Base-by-base conservation (phyloP, 1,140 invertebrate genomes). In the Tyrophagus putrescentiae region DNA sequence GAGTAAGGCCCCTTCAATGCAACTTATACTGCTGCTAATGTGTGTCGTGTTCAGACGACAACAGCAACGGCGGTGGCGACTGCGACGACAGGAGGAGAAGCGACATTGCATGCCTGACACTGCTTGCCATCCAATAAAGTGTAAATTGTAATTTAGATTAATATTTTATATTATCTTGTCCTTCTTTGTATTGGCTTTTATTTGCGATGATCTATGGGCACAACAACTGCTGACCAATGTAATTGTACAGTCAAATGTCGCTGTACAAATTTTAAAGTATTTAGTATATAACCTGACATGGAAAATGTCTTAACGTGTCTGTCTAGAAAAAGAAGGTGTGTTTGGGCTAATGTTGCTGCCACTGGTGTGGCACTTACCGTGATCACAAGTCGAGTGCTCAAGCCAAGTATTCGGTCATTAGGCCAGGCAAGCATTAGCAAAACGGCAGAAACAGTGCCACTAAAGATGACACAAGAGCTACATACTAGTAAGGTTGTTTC, bases 391-490 rank as follows among this genome's bases (percentile, higher is more conserved):
- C 52, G 52, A 13, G 52, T 54, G 27, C 52, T 54, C 3, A 54
- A 23, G 52, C 52, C 52, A 25, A 54, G 52, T 31, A 54, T 54
- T 1, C 52, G 52, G 27, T 54, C 52, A 9, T 54, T 13, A 9
- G 52, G 52, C 52, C 52, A 54, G n/a, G 25, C 25, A n/a, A 54
- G 27, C 52, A 54, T 54, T 3, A 54, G 52, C 13, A 54, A 31
- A 9, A 54, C 52, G 4, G 52, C 52, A 1, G 52, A 36, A 11
- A 54, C 27, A 11, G 52, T 54, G 1, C 52, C 52, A n/a, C 13
- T 54, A n/a, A 54, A 54, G 13, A 54, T 54, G 4, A 54, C 52
- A 25, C 52, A 54, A n/a, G 52, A 54, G 39, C 52, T 54, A 25
- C 52, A 54, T 3, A 54, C 28, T 25, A 54, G 39, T 32, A 54